These are phyloP conservation scores for Notodonta ziczac DNA, from an alignment of 2,888 invertebrate species.

Conservation along the genomic window DNA sequence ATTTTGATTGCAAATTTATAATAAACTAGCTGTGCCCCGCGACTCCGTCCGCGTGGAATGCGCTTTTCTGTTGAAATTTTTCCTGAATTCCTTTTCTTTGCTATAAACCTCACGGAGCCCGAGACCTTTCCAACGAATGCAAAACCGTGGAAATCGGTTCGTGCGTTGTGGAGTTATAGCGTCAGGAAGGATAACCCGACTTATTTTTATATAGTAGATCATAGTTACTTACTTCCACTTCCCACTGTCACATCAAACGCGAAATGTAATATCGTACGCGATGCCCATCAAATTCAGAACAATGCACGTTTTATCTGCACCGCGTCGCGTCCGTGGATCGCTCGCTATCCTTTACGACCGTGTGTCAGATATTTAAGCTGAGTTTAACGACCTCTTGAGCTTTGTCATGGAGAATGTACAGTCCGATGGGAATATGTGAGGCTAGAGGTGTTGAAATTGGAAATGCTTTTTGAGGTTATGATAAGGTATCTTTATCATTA, in stretches of 20 bases:
- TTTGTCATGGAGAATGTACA: constrained; percentile 47
- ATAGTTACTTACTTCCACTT: neutral
- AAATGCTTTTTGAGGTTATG: neutral
- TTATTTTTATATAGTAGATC: too few relatives aligned
- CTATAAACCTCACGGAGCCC: too few relatives aligned
- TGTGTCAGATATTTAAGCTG: constrained; percentile 56
- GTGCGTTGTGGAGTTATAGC: too few relatives aligned
- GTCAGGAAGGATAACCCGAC: too few relatives aligned
- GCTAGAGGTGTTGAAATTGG: neutral
- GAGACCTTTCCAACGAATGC: too few relatives aligned
- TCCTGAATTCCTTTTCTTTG: too few relatives aligned
- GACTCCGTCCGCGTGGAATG: too few relatives aligned
- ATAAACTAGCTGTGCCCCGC: too few relatives aligned
- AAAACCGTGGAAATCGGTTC: too few relatives aligned
- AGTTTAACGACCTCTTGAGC: constrained; percentile 57
- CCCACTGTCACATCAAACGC: constrained; percentile 2
- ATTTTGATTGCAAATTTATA: too few relatives aligned
- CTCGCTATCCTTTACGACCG: constrained; percentile 42
- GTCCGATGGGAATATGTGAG: constrained; percentile 28
- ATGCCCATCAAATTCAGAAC: constrained; percentile 17
- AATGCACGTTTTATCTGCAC: constrained; percentile 19
- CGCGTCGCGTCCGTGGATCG: constrained; percentile 15
- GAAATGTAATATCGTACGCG: constrained; percentile 6
- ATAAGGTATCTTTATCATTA: neutral
- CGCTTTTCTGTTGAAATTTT: too few relatives aligned